phyloP scores from a whole-genome alignment of 2,888 invertebrate species.

The Itoplectis maculator region DNA sequence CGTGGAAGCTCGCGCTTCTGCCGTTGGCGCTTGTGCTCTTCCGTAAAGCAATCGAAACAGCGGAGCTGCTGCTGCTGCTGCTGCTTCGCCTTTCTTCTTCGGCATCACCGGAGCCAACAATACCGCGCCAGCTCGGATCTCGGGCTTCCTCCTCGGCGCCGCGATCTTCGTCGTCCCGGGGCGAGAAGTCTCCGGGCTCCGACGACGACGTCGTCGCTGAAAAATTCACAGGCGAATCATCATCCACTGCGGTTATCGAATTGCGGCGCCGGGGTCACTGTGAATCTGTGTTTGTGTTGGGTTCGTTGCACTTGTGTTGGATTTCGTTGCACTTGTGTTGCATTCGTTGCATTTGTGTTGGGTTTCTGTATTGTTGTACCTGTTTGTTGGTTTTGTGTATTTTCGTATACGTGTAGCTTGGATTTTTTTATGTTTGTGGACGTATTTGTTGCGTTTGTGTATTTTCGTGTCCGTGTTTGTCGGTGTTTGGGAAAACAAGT shows the following conservation, averaged over 20 bases:
- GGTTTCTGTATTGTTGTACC: no score
- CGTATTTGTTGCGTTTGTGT: no score
- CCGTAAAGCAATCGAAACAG: slow-evolving; percentile 66
- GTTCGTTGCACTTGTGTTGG: no score
- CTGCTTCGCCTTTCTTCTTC: slow-evolving; percentile 43
- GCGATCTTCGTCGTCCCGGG: slow-evolving; percentile 57
- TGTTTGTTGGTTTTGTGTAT: no score
- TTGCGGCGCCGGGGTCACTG: not conserved
- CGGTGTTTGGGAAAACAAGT: not conserved
- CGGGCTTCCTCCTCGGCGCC: slow-evolving; percentile 30
- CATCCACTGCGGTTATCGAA: slow-evolving; percentile 50
- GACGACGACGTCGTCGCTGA: slow-evolving; percentile 46
- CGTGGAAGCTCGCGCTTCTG: slow-evolving; percentile 45
- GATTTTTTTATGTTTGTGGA: no score
- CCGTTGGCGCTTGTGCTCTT: slow-evolving; percentile 43
- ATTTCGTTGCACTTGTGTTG: no score
- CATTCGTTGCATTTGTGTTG: no score
- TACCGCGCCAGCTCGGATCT: slow-evolving; percentile 56
- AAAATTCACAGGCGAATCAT: slow-evolving; percentile 65
- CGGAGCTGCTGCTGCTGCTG: slow-evolving; percentile 42
- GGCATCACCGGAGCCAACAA: slow-evolving; percentile 57
- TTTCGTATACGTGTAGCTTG: no score
- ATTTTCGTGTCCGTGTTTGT: not conserved
- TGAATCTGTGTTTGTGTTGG: not conserved
- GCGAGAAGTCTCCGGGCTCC: slow-evolving; percentile 44